Percentiles rank a stretch among this genome's conserved stretches.
These are phyloP conservation scores for Sebastes goodei DNA, from an alignment of 2,797 vertebrate species.

Conservation along the genomic window DNA sequence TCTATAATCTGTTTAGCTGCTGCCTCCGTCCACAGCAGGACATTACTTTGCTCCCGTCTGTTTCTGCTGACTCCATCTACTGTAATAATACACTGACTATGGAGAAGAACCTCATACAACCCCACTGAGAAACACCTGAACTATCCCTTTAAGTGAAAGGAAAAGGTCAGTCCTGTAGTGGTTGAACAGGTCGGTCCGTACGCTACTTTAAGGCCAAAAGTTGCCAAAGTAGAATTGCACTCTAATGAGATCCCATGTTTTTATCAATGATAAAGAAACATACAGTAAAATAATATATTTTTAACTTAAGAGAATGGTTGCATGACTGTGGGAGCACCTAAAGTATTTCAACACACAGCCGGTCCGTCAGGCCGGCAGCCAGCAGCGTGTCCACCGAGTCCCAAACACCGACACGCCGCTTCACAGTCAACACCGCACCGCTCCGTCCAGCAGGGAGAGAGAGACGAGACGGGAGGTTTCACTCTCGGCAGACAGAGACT, in stretches of 20 bases:
- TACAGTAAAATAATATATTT: conserved; percentile 38
- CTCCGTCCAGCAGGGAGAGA: conserved; percentile 50
- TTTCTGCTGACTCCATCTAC: no score
- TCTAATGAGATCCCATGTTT: conserved; percentile 25
- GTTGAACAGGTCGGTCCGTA: conserved; percentile 20
- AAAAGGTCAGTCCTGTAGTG: conserved; percentile 14
- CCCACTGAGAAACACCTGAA: neutral
- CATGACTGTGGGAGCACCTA: conserved; percentile 61
- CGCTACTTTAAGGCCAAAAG: conserved; percentile 72
- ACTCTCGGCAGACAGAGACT: conserved; percentile 38
- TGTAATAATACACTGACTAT: no score
- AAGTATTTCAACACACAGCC: conserved; percentile 60
- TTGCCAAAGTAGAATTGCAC: conserved; percentile 45
- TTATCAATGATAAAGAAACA: conserved; percentile 35
- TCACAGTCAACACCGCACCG: conserved; percentile 61
- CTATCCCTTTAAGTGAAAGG: neutral
- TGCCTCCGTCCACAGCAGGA: no score
- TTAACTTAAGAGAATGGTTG: conserved; percentile 49
- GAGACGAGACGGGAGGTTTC: conserved; percentile 20
- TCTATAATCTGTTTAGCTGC: no score
- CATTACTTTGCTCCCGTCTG: no score
- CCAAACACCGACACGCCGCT: conserved; percentile 44
- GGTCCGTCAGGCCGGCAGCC: conserved; percentile 57
- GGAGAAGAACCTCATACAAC: no score
- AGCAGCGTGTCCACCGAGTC: conserved; percentile 33